Evolutionary conservation across 2,888 invertebrate genomes (phyloP).

Genomic region (Apamea sordens): DNA sequence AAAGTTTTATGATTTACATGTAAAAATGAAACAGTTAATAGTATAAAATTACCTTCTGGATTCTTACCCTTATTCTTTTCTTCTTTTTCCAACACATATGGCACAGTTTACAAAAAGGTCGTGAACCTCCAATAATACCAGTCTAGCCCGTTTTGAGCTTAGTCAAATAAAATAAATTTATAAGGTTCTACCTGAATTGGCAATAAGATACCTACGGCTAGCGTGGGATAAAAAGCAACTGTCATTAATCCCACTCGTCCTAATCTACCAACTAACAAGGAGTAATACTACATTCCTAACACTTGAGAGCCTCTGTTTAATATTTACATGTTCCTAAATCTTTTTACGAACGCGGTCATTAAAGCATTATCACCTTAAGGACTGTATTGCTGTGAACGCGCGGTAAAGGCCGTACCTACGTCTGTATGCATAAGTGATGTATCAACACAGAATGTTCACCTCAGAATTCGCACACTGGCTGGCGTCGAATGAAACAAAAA

Average conservation of each 20-base stretch:
- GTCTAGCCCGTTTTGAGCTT: not conserved
- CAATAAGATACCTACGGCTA: not conserved
- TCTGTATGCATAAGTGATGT: no score
- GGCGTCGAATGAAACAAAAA: no score
- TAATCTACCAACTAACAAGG: conserved; percentile 28
- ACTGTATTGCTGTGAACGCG: no score
- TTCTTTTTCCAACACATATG: not conserved
- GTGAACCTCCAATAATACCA: not conserved
- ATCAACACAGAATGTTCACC: no score
- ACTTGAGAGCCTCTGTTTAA: conserved; percentile 38
- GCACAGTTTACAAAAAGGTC: not conserved
- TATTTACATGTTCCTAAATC: conserved; percentile 51
- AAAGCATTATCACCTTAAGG: no score
- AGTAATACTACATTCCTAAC: conserved; percentile 19
- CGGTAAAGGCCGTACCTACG: no score
- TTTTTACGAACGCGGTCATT: not conserved
- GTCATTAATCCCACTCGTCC: not conserved
- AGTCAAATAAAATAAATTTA: not conserved
- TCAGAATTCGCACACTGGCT: no score
- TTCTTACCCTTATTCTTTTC: no score
- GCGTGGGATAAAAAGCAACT: not conserved
- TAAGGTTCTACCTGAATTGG: conserved; percentile 1
- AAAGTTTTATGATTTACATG: not conserved
- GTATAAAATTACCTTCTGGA: not conserved
- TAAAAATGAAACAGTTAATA: no score